Percentiles rank a stretch among this genome's conserved stretches.
These are phyloP conservation scores for Pipistrellus kuhlii DNA, from an alignment of 2,797 vertebrate species.

Conservation along the genomic window DNA sequence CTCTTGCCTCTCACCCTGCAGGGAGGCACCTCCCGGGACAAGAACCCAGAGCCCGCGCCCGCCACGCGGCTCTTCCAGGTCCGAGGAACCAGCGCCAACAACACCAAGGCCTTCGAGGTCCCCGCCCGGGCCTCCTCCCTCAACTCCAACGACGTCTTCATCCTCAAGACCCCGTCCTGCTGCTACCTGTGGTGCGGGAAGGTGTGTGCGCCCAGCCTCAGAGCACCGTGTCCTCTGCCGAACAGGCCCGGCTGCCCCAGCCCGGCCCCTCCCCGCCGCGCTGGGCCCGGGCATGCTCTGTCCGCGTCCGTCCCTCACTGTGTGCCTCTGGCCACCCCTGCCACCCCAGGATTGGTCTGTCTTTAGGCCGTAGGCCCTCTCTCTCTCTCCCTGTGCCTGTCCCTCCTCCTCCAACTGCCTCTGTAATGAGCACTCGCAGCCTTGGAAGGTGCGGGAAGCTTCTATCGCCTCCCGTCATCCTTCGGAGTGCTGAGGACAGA, in stretches of 20 bases:
- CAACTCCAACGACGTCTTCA: constrained; percentile 94
- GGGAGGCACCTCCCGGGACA: constrained; percentile 88
- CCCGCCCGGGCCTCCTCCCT: constrained; percentile 87
- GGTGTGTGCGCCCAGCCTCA: constrained; percentile 82
- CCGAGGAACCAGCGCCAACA: constrained; percentile 89
- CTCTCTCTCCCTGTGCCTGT: neutral
- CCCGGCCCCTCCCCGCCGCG: neutral
- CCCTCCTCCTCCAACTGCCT: neutral
- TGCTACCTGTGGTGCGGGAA: constrained; percentile 95
- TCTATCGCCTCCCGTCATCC: neutral
- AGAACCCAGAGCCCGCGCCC: constrained; percentile 73
- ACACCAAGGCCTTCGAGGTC: constrained; percentile 92
- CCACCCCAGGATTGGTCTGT: neutral
- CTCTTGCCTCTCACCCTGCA: constrained; percentile 58
- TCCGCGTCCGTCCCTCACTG: neutral
- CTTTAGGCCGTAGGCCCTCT: neutral
- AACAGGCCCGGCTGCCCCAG: neutral
- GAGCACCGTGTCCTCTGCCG: too few relatives aligned
- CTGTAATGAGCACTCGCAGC: neutral
- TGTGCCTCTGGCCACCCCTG: neutral
- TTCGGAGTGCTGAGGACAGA: neutral
- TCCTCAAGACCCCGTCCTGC: constrained; percentile 90
- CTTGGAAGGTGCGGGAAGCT: neutral
- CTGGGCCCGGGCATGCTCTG: neutral
- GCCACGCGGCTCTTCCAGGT: constrained; percentile 91